These are phyloP conservation scores for Eupsilia transversa DNA, from an alignment of 2,888 invertebrate species.

Conservation along the genomic window DNA sequence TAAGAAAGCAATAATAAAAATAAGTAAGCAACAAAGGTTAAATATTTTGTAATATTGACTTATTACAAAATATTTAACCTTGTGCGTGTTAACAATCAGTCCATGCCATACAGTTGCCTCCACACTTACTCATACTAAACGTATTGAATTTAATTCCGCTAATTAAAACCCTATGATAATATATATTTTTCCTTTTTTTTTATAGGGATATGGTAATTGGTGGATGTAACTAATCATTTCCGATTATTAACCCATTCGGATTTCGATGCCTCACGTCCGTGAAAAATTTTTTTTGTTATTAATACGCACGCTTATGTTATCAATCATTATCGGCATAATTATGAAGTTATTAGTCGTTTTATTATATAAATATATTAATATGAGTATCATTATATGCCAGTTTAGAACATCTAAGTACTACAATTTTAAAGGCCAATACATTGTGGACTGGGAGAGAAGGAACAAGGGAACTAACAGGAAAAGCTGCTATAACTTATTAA, in stretches of 20 bases:
- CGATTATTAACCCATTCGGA: constrained; percentile 10
- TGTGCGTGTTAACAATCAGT: constrained; percentile 20
- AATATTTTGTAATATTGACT: too few relatives aligned
- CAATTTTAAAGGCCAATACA: too few relatives aligned
- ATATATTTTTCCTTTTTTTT: too few relatives aligned
- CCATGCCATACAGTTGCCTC: constrained; percentile 18
- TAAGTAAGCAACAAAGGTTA: too few relatives aligned
- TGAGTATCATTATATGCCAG: too few relatives aligned
- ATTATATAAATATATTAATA: too few relatives aligned
- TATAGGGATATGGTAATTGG: constrained; percentile 12
- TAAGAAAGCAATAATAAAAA: too few relatives aligned
- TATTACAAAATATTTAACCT: constrained; percentile 36
- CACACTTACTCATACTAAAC: not conserved
- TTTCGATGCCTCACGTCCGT: constrained; percentile 7
- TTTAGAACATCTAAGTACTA: too few relatives aligned
- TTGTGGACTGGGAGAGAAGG: too few relatives aligned
- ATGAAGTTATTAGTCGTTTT: too few relatives aligned
- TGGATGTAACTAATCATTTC: constrained; percentile 18
- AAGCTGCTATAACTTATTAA: not conserved
- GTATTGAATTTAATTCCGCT: constrained; percentile 25
- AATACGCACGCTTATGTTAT: not conserved
- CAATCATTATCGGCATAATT: not conserved
- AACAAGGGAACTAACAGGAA: not conserved
- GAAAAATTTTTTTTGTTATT: not conserved
- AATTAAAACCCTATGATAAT: not conserved